These are phyloP conservation scores for Apaloderma vittatum DNA, from an alignment of 2,113 vertebrate species.

Conservation along the genomic window DNA sequence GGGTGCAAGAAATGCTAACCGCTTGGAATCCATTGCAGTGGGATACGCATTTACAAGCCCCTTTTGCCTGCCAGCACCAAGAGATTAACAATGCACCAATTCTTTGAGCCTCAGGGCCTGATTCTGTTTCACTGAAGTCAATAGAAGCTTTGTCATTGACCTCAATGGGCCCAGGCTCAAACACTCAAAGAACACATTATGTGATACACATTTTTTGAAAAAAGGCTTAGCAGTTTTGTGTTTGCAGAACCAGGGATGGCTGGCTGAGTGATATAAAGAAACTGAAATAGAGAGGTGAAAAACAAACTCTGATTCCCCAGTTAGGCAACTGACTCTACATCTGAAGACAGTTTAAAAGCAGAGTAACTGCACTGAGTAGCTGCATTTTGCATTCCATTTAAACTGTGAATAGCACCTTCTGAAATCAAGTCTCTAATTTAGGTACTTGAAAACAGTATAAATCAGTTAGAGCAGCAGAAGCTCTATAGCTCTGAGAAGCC, in stretches of 20 bases:
- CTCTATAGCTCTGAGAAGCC: not conserved
- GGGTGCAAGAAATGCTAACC: not conserved
- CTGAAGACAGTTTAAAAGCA: not conserved
- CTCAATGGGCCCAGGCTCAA: conserved; percentile 37
- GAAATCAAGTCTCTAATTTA: conserved; percentile 32
- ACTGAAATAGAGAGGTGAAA: conserved; percentile 4
- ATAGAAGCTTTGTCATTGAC: conserved; percentile 70
- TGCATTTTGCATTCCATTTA: conserved; percentile 15
- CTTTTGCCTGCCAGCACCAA: not conserved
- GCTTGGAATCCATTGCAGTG: not conserved
- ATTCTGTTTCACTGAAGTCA: conserved; percentile 46
- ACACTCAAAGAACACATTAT: conserved; percentile 63
- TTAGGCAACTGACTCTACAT: not conserved
- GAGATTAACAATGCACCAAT: conserved; percentile 53
- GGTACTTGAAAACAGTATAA: not conserved
- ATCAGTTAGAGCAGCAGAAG: not conserved
- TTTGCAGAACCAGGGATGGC: not conserved
- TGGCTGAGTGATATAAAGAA: conserved; percentile 7
- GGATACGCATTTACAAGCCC: not conserved
- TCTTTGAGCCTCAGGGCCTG: conserved; percentile 52
- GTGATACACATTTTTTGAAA: not conserved
- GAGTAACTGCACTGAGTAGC: not conserved
- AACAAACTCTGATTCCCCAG: not conserved
- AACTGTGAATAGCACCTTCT: conserved; percentile 4
- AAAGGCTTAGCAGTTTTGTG: not conserved